These are phyloP conservation scores for Taenioides sp. DNA, from an alignment of 2,797 vertebrate genomes.

Conservation along the genomic window DNA sequence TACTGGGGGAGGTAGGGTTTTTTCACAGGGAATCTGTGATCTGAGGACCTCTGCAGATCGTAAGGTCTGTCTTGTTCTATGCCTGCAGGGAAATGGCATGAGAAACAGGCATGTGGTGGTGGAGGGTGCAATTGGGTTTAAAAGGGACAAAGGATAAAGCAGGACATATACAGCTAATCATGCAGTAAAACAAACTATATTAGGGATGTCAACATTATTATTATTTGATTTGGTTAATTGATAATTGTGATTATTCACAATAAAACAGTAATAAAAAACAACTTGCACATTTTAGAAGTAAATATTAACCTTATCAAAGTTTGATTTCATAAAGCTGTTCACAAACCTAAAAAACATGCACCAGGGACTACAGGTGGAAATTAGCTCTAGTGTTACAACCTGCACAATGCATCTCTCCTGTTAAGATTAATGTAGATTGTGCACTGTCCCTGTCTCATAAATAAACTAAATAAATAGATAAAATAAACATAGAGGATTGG, in stretches of 20 bases:
- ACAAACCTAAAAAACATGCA: too few species aligned
- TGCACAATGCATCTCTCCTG: too few species aligned
- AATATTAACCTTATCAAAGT: neutral
- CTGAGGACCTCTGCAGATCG: conserved; percentile 74
- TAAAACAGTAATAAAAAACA: neutral
- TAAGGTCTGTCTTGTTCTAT: conserved; percentile 71
- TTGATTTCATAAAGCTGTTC: neutral
- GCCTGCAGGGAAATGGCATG: conserved; percentile 68
- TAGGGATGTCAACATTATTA: neutral
- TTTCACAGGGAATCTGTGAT: conserved; percentile 76
- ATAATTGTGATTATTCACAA: neutral
- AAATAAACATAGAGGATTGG: neutral
- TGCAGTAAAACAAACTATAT: conserved; percentile 22
- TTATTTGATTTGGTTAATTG: neutral
- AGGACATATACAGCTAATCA: conserved; percentile 14
- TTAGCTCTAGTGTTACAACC: too few species aligned
- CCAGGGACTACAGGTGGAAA: too few species aligned
- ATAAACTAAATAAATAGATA: too few species aligned
- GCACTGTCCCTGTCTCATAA: too few species aligned
- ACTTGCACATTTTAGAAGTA: too few species aligned
- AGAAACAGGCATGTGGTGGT: conserved; percentile 34
- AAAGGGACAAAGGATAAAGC: conserved; percentile 14
- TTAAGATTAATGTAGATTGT: too few species aligned
- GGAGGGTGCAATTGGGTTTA: conserved; percentile 24
- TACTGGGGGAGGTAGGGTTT: conserved; percentile 73